Evolutionary conservation across 2,113 vertebrate species (phyloP).

Genomic region (Xiphorhynchus elegans): DNA sequence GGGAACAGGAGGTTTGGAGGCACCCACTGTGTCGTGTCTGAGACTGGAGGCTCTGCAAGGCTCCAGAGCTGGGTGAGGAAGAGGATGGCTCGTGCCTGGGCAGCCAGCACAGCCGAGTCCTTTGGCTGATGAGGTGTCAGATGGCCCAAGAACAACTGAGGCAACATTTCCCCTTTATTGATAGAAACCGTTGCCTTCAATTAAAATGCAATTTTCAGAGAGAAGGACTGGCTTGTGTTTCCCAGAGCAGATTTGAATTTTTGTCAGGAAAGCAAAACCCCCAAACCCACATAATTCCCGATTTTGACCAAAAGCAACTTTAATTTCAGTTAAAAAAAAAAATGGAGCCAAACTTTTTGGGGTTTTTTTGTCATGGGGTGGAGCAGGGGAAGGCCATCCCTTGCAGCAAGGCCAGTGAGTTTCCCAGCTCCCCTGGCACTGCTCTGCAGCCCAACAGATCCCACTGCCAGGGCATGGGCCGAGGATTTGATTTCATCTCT

Average conservation of each 20-base stretch:
- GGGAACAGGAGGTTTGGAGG: not conserved
- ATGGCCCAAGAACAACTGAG: not conserved
- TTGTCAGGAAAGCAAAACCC: not conserved
- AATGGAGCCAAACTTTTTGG: rapidly evolving
- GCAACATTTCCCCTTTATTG: not conserved
- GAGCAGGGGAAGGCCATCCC: not conserved
- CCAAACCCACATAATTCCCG: not conserved
- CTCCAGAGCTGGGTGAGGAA: not conserved
- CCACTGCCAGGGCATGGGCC: not conserved
- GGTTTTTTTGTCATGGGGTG: not conserved
- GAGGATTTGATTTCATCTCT: not conserved
- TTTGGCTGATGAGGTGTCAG: not conserved
- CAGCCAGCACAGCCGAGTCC: rapidly evolving
- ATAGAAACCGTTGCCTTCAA: not conserved
- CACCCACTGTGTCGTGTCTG: not conserved
- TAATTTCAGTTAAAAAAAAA: not conserved
- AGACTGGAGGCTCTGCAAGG: not conserved
- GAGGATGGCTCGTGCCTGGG: not conserved
- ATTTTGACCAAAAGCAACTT: not conserved
- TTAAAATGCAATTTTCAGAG: not conserved
- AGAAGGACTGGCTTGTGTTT: not conserved
- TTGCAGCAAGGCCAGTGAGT: not conserved
- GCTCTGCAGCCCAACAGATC: not conserved
- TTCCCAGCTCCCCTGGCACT: not conserved
- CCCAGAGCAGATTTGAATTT: not conserved